These are phyloP conservation scores for Drosophila persimilis DNA, from an alignment of 1,140 invertebrate species.

Conservation along the genomic window DNA sequence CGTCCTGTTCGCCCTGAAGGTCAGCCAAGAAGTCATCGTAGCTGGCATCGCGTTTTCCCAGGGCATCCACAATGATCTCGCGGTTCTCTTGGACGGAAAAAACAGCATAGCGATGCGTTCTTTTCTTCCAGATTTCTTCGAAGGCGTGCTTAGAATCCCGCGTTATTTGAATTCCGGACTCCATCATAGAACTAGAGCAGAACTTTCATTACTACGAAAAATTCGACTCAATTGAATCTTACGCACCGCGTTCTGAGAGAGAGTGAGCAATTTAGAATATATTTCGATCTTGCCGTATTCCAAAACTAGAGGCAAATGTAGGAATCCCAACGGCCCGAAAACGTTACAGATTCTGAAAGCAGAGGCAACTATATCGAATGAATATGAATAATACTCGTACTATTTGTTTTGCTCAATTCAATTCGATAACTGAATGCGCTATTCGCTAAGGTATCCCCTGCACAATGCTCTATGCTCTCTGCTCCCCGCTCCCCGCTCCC, in stretches of 20 bases:
- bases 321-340: too few species aligned
- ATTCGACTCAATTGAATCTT: too few species aligned
- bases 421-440: neutral
- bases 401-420: neutral
- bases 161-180: slow-evolving; percentile 45
- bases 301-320: neutral
- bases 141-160: slow-evolving; percentile 38
- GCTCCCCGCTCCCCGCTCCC: too few species aligned
- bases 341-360: neutral
- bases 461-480: too few species aligned
- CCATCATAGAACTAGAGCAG: slow-evolving; percentile 20
- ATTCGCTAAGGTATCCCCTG: neutral
- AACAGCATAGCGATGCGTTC: slow-evolving; percentile 56
- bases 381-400: too few species aligned
- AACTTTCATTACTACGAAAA: neutral
- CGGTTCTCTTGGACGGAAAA: slow-evolving; percentile 37
- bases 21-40: slow-evolving; percentile 53
- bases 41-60: slow-evolving; percentile 29
- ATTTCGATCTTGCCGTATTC: neutral
- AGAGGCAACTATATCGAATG: slow-evolving; percentile 2
- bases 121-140: slow-evolving; percentile 45
- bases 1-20: neutral
- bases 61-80: slow-evolving; percentile 34
- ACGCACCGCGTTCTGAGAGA: neutral
- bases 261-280: neutral